Evolutionary conservation across 1,140 invertebrate species (phyloP).

Genomic region (Anoplolepis gracilipes): DNA sequence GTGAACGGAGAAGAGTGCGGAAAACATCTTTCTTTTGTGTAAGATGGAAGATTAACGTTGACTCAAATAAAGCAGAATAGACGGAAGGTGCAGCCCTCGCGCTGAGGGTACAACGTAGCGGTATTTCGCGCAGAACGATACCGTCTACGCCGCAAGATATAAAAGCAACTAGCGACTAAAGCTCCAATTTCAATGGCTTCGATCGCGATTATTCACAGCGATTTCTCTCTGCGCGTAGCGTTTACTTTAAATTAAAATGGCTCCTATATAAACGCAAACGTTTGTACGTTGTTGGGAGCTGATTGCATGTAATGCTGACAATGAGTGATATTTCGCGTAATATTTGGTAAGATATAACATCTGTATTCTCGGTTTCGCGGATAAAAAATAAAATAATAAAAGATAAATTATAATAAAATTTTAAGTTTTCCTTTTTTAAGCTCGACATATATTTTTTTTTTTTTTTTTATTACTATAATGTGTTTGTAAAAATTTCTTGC

Average conservation of each 20-base stretch:
- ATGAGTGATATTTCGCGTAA: background rate
- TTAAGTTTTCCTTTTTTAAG: background rate
- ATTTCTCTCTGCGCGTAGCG: background rate
- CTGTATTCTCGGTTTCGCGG: background rate
- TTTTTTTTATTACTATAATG: background rate
- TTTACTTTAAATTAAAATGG: constrained; percentile 37
- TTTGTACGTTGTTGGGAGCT: background rate
- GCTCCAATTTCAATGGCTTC: constrained; percentile 58
- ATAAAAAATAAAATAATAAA: background rate
- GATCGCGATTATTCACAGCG: constrained; percentile 39
- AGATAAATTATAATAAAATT: background rate
- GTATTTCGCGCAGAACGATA: constrained; percentile 27
- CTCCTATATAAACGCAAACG: constrained; percentile 16
- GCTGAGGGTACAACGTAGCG: constrained; percentile 25
- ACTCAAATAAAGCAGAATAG: constrained; percentile 47
- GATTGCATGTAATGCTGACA: constrained; percentile 3
- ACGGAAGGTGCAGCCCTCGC: constrained; percentile 19
- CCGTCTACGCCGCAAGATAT: constrained; percentile 13
- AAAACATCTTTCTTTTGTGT: constrained; percentile 47
- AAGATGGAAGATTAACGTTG: constrained; percentile 68
- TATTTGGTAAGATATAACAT: constrained; percentile 1
- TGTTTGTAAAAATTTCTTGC: background rate
- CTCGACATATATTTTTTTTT: background rate
- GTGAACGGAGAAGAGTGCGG: background rate
- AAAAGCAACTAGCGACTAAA: constrained; percentile 46